Evolutionary conservation across 2,888 invertebrate species (phyloP).

Genomic region (Nycteola revayana): DNA sequence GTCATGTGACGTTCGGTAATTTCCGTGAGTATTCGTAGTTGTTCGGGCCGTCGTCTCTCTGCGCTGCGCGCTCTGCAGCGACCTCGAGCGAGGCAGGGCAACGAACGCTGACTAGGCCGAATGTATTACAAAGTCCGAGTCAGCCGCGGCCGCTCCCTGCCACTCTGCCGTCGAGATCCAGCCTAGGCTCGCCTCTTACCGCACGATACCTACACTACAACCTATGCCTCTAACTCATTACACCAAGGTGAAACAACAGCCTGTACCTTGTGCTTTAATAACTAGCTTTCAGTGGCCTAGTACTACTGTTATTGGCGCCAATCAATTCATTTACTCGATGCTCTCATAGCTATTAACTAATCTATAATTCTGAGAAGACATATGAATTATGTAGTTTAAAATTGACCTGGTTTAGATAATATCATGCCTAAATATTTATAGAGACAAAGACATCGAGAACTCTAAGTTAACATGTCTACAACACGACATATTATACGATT

Average conservation of each 20-base stretch:
- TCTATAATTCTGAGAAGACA: no score
- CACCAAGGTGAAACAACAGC: slow-evolving; percentile 69
- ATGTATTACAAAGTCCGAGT: slow-evolving; percentile 80
- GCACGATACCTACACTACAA: slow-evolving; percentile 60
- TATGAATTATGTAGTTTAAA: not conserved
- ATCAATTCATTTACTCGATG: slow-evolving; percentile 10
- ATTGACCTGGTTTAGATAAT: no score
- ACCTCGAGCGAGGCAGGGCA: slow-evolving; percentile 73
- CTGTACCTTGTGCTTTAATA: slow-evolving; percentile 38
- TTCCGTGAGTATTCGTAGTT: slow-evolving; percentile 57
- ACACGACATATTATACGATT: not conserved
- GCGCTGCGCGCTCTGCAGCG: slow-evolving; percentile 40
- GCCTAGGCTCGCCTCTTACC: slow-evolving; percentile 76
- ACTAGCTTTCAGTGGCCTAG: slow-evolving; percentile 28
- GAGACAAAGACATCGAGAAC: no score
- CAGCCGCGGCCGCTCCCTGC: slow-evolving; percentile 73
- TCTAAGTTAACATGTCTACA: no score
- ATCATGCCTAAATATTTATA: no score
- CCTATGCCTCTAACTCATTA: slow-evolving; percentile 63
- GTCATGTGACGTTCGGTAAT: slow-evolving; percentile 47
- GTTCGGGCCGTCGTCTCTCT: slow-evolving; percentile 39
- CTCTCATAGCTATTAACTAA: not conserved
- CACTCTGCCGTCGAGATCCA: slow-evolving; percentile 74
- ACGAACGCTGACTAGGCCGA: slow-evolving; percentile 81
- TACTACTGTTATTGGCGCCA: slow-evolving; percentile 19